Evolutionary conservation across 1,140 invertebrate genomes (phyloP).

Genomic region (Heterodera schachtii): DNA sequence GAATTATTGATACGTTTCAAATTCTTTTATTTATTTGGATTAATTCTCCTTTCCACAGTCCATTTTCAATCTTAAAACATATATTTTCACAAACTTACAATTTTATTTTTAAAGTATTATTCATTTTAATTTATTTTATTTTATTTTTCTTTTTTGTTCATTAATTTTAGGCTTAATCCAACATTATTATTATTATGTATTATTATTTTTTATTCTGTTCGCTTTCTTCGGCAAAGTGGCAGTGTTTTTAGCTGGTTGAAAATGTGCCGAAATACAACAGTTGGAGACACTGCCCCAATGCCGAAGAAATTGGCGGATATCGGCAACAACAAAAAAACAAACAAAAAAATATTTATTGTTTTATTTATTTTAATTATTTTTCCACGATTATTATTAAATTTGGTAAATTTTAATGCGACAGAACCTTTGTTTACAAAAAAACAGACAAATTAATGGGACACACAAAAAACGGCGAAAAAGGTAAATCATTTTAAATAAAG

Average conservation of each 20-base stretch:
- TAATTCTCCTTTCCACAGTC: too few relatives aligned
- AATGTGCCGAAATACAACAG: slow-evolving; percentile 6
- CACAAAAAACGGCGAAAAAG: too few relatives aligned
- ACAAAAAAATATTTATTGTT: not conserved
- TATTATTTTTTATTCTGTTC: not conserved
- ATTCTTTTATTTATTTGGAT: too few relatives aligned
- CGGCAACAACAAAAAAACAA: not conserved
- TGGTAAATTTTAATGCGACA: not conserved
- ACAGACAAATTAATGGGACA: too few relatives aligned
- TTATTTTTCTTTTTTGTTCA: not conserved
- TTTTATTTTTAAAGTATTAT: too few relatives aligned
- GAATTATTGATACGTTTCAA: too few relatives aligned
- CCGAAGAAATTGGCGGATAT: not conserved
- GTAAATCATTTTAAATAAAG: too few relatives aligned
- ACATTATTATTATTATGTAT: not conserved
- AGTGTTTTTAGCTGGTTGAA: slow-evolving; percentile 21
- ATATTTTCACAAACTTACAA: too few relatives aligned
- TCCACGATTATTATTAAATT: not conserved
- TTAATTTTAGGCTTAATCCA: not conserved
- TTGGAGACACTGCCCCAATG: not conserved
- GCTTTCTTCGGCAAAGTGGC: slow-evolving; percentile 2
- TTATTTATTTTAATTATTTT: not conserved
- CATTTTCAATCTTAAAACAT: too few relatives aligned
- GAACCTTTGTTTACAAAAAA: not conserved
- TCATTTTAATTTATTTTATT: not conserved